These are phyloP conservation scores for Stenopsyche tienmushanensis DNA, from an alignment of 1,140 invertebrate species.

Conservation along the genomic window DNA sequence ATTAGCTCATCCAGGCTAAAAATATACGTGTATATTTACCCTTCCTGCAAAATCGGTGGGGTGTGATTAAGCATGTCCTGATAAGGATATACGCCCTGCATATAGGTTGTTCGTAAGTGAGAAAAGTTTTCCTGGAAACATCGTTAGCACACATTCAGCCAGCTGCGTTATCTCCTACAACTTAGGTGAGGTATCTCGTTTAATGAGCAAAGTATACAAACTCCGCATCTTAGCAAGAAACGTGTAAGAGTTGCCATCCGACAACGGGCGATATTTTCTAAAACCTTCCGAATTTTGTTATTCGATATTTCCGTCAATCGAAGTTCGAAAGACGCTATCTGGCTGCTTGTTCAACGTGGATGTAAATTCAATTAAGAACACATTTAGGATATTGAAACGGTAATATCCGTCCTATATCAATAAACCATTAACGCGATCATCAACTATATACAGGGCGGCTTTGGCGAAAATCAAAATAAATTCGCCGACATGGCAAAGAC, in stretches of 20 bases:
- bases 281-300: no score
- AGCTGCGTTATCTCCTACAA: slow-evolving; percentile 11
- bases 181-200: background rate
- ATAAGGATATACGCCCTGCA: background rate
- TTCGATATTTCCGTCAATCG: no score
- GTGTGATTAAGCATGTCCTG: slow-evolving; percentile 2
- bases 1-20: no score
- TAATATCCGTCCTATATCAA: no score
- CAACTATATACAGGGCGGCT: no score
- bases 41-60: background rate
- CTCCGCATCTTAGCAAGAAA: background rate
- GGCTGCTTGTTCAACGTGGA: no score
- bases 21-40: background rate
- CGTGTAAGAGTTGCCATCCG: background rate
- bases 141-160: slow-evolving; percentile 22
- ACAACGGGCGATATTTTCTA: background rate
- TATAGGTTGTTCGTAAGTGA: background rate
- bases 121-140: slow-evolving; percentile 11
- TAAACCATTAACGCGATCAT: no score
- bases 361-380: no score
- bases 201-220: slow-evolving; percentile 5
- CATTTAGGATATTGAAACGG: no score
- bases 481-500: no score
- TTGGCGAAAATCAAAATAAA: no score
- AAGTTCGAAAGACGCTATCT: no score